A percentile compares a stretch with the other conserved stretches of the same genome.
These are phyloP conservation scores for Pygmarrhopalites habei DNA, from an alignment of 1,140 invertebrate genomes.

Conservation along the genomic window DNA sequence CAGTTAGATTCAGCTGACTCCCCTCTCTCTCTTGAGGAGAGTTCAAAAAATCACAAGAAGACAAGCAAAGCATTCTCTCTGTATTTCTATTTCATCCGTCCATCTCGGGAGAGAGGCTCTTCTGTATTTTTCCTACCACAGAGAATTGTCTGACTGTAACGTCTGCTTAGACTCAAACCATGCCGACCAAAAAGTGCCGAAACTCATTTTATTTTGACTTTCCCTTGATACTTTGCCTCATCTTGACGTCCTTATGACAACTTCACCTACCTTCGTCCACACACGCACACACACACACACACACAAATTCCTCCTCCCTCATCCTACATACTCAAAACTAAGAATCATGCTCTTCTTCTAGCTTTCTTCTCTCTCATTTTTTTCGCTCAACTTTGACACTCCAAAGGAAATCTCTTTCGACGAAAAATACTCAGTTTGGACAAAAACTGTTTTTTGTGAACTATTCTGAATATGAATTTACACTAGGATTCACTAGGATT, in stretches of 20 bases:
- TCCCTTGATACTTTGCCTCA: conserved; percentile 30
- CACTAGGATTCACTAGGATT: no score
- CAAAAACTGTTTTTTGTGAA: no score
- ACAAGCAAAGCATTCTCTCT: not conserved
- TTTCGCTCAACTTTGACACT: no score
- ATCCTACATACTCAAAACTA: not conserved
- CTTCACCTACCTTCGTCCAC: not conserved
- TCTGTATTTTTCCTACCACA: not conserved
- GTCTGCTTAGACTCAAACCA: conserved; percentile 22
- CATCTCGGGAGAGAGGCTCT: not conserved
- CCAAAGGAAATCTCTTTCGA: no score
- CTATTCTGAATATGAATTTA: no score
- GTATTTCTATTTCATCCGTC: not conserved
- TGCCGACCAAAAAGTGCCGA: conserved; percentile 12
- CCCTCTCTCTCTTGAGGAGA: not conserved
- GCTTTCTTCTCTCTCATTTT: no score
- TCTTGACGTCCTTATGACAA: conserved; percentile 22
- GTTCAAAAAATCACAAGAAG: not conserved
- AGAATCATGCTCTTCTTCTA: not conserved
- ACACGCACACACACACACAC: no score
- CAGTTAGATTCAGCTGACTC: not conserved
- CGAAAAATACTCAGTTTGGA: no score
- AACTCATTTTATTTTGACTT: conserved; percentile 37
- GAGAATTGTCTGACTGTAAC: not conserved
- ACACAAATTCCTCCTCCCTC: not conserved